Conservation (phyloP, 2,888 invertebrate genomes). For the Prionchulus punctatus region DNA sequence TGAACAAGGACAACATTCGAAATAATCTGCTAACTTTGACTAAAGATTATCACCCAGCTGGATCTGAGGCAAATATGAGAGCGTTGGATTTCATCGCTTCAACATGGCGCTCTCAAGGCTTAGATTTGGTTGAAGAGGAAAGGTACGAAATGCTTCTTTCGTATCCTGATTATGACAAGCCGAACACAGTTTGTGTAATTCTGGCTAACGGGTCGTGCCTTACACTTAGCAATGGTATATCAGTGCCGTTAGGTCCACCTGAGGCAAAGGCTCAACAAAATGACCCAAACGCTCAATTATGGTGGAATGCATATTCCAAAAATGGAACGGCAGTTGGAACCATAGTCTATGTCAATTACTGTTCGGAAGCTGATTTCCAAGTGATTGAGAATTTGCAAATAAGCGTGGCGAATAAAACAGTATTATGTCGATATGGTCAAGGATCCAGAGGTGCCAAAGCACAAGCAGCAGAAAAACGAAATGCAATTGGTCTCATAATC, state of each 20-base stretch:
- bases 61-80: slow-evolving; percentile 20
- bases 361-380: slow-evolving; percentile 32
- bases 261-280: slow-evolving; percentile 11
- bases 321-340: slow-evolving; percentile 21
- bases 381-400: slow-evolving; percentile 19
- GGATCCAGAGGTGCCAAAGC: slow-evolving; percentile 36
- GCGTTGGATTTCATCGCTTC: background rate
- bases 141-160: slow-evolving; percentile 11
- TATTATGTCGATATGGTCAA: slow-evolving; percentile 35
- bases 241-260: slow-evolving; percentile 15
- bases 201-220: slow-evolving; percentile 15
- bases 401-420: slow-evolving; percentile 25
- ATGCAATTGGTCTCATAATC: slow-evolving; percentile 33
- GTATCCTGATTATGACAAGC: slow-evolving; percentile 5
- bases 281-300: too few species aligned
- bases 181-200: slow-evolving; percentile 7
- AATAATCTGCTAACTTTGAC: too few species aligned
- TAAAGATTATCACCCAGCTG: slow-evolving; percentile 21
- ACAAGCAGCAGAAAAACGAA: slow-evolving; percentile 24
- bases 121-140: slow-evolving; percentile 7
- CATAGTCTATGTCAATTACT: slow-evolving; percentile 36
- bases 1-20: too few species aligned
- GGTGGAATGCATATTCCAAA: slow-evolving; percentile 23
- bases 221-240: slow-evolving; percentile 18
- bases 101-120: background rate